These are phyloP conservation scores for Prionailurus viverrinus DNA, from an alignment of 2,113 vertebrate genomes.

Conservation along the genomic window DNA sequence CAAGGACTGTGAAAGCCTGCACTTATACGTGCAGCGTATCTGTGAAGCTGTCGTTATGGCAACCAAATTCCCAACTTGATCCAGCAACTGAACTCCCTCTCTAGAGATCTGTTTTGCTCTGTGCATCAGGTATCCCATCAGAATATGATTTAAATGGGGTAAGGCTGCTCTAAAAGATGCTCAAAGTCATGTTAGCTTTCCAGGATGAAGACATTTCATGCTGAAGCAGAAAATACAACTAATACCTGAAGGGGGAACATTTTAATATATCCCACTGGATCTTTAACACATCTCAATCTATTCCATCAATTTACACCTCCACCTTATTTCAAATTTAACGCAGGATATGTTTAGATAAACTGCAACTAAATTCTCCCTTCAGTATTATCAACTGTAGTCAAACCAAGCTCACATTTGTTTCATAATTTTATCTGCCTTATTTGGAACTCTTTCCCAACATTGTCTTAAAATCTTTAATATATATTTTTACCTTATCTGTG, in stretches of 20 bases:
- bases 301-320: neutral
- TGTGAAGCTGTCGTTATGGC: constrained; percentile 40
- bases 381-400: neutral
- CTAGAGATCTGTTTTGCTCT: neutral
- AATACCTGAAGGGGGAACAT: neutral
- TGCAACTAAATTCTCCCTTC: constrained; percentile 1
- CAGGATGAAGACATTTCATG: constrained; percentile 1
- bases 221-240: neutral
- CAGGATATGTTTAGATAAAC: neutral
- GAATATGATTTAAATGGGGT: constrained; percentile 7
- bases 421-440: neutral
- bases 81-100: constrained; percentile 49
- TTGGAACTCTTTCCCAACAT: neutral
- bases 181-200: neutral
- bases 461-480: constrained; percentile 4
- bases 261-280: neutral
- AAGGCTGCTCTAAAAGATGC: neutral
- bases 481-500: neutral
- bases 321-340: neutral
- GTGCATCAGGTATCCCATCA: neutral
- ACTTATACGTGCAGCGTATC: constrained; percentile 57
- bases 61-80: constrained; percentile 74
- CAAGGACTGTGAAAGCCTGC: neutral
- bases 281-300: neutral
- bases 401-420: neutral